These are phyloP conservation scores for Lathronympha strigana DNA, from an alignment of 2,888 invertebrate species.

Conservation along the genomic window DNA sequence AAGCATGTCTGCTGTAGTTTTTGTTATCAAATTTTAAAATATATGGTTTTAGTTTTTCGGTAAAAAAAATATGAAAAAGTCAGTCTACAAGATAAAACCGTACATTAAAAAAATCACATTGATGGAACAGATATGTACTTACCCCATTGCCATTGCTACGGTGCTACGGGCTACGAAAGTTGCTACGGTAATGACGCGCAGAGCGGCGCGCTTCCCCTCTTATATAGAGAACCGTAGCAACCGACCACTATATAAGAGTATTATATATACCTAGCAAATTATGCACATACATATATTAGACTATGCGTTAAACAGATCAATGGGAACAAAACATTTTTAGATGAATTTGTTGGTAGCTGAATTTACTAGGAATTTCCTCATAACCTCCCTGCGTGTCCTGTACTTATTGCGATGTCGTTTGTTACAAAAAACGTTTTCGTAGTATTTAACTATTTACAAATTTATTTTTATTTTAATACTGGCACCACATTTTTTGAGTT, in stretches of 20 bases:
- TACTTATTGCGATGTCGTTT: too few species aligned
- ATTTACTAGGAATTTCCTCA: too few species aligned
- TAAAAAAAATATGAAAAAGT: background rate
- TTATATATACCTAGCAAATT: background rate
- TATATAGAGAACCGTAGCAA: conserved; percentile 66
- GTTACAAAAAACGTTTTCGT: too few species aligned
- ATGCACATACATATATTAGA: background rate
- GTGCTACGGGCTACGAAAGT: conserved; percentile 55
- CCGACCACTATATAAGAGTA: conserved; percentile 46
- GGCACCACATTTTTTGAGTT: too few species aligned
- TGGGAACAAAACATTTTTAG: too few species aligned
- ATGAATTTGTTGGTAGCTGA: too few species aligned
- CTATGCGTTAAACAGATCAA: too few species aligned
- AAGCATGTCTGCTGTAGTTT: background rate
- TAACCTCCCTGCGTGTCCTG: too few species aligned
- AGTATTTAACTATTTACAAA: too few species aligned
- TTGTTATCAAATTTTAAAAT: background rate
- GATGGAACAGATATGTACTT: conserved; percentile 45
- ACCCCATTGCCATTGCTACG: conserved; percentile 61
- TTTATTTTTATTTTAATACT: too few species aligned
- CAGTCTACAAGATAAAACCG: background rate
- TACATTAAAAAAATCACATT: background rate
- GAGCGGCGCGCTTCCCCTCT: conserved; percentile 58
- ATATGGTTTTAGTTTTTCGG: background rate
- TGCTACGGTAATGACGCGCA: conserved; percentile 50